Conservation (phyloP, 2,113 vertebrate species). For the Albula goreensis region DNA sequence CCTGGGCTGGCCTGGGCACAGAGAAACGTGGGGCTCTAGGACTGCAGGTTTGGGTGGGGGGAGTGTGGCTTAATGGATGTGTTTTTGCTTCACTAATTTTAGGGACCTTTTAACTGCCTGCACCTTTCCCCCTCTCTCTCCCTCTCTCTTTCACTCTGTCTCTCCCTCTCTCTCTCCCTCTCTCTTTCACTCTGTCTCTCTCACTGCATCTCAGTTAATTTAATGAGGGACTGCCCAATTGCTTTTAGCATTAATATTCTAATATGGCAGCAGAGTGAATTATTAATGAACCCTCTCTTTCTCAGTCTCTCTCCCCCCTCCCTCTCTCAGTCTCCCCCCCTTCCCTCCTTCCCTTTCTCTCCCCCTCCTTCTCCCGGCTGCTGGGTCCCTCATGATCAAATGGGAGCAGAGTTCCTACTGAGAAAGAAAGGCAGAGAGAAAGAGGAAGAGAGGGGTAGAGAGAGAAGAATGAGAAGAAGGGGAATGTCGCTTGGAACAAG, state of each 20-base stretch:
- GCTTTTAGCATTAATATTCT: constrained; percentile 92
- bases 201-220: constrained; percentile 69
- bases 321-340: too few relatives aligned
- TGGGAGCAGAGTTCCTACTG: not conserved
- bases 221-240: constrained; percentile 72
- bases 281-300: constrained; percentile 71
- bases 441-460: not conserved
- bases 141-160: too few relatives aligned
- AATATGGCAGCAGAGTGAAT: constrained; percentile 75
- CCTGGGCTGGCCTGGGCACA: too few relatives aligned
- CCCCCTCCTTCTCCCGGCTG: too few relatives aligned
- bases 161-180: constrained; percentile 23
- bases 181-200: constrained; percentile 36
- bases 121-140: too few relatives aligned
- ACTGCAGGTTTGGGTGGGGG: too few relatives aligned
- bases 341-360: too few relatives aligned
- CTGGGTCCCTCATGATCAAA: too few relatives aligned
- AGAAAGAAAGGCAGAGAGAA: constrained; percentile 3
- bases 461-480: not conserved
- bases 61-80: constrained; percentile 70
- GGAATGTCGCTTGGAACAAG: not conserved
- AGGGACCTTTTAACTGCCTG: constrained; percentile 72
- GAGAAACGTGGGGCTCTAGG: too few relatives aligned
- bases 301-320: constrained; percentile 31
- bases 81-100: constrained; percentile 80